phyloP scores from a whole-genome alignment of 2,113 vertebrate genomes.

The Alosa alosa region DNA sequence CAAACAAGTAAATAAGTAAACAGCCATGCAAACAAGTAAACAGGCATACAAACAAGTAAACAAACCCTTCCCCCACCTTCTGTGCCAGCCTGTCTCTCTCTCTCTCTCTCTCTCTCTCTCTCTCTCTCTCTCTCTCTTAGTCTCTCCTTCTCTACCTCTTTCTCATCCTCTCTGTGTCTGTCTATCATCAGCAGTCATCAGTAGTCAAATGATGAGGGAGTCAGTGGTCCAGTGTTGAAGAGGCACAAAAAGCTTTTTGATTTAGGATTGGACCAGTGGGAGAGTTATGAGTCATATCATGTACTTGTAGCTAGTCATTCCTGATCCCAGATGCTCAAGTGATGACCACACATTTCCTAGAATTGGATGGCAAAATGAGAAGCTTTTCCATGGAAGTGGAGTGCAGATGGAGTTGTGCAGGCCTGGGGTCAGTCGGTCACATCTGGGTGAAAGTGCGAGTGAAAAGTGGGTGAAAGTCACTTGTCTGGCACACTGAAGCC shows the following conservation, averaged over 20 bases:
- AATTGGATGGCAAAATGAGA: background rate
- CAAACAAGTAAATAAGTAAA: no score
- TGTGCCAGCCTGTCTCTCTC: no score
- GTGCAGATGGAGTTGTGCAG: background rate
- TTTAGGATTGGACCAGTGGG: no score
- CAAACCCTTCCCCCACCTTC: no score
- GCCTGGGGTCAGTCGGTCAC: background rate
- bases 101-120: no score
- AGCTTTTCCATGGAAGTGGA: background rate
- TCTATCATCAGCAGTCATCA: background rate
- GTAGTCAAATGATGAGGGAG: background rate
- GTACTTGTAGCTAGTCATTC: background rate
- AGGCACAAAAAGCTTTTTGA: no score
- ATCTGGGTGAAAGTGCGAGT: constrained; percentile 13
- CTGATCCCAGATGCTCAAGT: background rate
- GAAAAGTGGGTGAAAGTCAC: constrained; percentile 9
- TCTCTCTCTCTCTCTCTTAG: no score
- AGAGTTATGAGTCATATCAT: no score
- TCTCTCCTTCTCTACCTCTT: no score
- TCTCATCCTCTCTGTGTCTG: no score
- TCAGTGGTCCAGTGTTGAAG: no score
- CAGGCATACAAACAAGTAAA: no score
- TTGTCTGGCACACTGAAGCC: constrained; percentile 10
- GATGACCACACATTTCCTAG: background rate
- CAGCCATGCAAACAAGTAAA: background rate